A percentile compares a stretch with the other conserved stretches of the same genome.
These are phyloP conservation scores for Adineta ricciae DNA, from an alignment of 2,888 invertebrate species.

Conservation along the genomic window DNA sequence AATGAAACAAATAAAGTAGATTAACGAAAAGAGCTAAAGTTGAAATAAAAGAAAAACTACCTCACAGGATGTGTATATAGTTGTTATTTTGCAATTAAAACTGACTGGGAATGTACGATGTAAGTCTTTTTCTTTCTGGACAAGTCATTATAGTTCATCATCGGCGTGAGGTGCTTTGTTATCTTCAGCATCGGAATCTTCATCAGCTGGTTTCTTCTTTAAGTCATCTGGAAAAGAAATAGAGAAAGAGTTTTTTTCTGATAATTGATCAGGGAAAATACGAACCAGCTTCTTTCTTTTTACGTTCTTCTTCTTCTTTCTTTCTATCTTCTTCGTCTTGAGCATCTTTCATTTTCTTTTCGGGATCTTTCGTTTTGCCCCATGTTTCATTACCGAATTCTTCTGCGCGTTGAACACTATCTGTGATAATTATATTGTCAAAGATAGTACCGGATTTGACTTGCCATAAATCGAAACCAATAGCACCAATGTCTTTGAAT, in stretches of 20 bases:
- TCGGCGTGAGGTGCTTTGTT: no score
- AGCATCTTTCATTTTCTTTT: constrained; percentile 24
- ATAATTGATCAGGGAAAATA: no score
- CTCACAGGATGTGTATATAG: no score
- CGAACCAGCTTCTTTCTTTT: constrained; percentile 26
- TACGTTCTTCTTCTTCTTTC: constrained; percentile 26
- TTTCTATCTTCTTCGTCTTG: constrained; percentile 24
- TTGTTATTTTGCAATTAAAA: neutral
- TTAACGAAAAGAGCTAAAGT: neutral
- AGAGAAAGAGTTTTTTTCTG: no score
- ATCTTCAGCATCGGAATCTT: constrained; percentile 1
- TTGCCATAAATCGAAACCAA: no score
- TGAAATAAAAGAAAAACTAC: neutral
- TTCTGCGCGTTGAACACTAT: constrained; percentile 62
- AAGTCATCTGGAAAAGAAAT: no score
- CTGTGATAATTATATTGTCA: constrained; percentile 85
- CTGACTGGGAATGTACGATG: neutral
- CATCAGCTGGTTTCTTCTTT: constrained; percentile 17
- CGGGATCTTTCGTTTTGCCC: constrained; percentile 37
- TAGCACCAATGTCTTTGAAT: no score
- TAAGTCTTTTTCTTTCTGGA: neutral
- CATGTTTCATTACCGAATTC: no score
- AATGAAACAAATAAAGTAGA: neutral
- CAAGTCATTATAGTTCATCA: no score
- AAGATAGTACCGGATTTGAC: constrained; percentile 98